Evolutionary conservation across 2,113 vertebrate species (phyloP).

Genomic region (Rana temporaria): DNA sequence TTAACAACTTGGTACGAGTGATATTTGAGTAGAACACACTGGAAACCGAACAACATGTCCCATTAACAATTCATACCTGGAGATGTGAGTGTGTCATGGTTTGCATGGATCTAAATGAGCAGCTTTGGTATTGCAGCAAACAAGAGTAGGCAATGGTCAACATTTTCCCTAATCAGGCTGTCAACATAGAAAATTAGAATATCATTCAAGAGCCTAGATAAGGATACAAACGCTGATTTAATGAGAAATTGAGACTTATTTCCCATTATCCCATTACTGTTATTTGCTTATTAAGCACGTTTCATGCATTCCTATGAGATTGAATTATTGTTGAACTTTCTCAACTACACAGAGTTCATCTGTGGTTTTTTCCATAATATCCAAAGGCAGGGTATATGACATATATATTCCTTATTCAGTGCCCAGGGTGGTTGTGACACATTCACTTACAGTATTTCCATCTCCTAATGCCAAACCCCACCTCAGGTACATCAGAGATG

Average conservation of each 20-base stretch:
- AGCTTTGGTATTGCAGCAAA: not conserved
- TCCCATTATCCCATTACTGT: conserved; percentile 7
- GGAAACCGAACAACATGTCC: conserved; percentile 14
- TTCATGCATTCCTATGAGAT: conserved; percentile 20
- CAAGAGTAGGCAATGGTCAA: not conserved
- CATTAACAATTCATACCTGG: conserved; percentile 30
- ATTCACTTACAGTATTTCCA: no score
- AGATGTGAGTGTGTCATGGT: not conserved
- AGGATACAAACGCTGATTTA: not conserved
- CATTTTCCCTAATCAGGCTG: conserved; percentile 15
- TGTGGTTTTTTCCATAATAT: not conserved
- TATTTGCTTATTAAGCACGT: conserved; percentile 19
- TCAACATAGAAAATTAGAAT: conserved; percentile 9
- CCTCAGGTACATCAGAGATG: no score
- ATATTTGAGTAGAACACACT: conserved; percentile 7
- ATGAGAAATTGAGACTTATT: conserved; percentile 6
- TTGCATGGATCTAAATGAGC: not conserved
- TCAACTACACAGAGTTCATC: not conserved
- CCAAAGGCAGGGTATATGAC: no score
- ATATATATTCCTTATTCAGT: no score
- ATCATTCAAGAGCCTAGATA: not conserved
- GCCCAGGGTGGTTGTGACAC: no score
- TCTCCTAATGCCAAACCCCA: no score
- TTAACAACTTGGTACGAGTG: conserved; percentile 2
- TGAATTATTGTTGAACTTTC: conserved; percentile 18